phyloP scores from a whole-genome alignment of 1,140 invertebrate genomes.

The Caenorhabditis brenneri region DNA sequence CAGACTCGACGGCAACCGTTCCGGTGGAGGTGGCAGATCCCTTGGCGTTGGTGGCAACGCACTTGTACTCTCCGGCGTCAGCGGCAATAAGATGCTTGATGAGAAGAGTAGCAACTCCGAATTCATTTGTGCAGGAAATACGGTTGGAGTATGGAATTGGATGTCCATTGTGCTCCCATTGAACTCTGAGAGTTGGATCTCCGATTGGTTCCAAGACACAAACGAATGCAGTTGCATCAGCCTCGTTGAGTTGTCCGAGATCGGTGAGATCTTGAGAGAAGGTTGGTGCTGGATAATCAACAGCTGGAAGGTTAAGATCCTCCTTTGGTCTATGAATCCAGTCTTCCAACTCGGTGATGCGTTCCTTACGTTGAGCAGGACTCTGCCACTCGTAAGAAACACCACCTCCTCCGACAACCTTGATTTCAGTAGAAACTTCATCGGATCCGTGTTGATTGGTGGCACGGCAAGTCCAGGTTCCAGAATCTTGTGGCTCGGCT shows the following conservation, averaged over 20 bases:
- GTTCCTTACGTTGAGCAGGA: slow-evolving; percentile 86
- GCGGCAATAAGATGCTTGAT: slow-evolving; percentile 92
- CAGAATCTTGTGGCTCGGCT: slow-evolving; percentile 87
- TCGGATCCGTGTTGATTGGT: slow-evolving; percentile 88
- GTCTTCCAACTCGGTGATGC: slow-evolving; percentile 66
- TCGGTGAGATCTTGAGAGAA: slow-evolving; percentile 65
- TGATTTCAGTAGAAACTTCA: slow-evolving; percentile 87
- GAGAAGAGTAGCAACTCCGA: slow-evolving; percentile 90
- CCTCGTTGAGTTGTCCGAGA: slow-evolving; percentile 79
- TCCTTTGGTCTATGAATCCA: slow-evolving; percentile 66
- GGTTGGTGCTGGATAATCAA: slow-evolving; percentile 64
- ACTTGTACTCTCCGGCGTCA: slow-evolving; percentile 93
- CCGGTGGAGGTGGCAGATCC: slow-evolving; percentile 63
- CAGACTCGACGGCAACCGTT: slow-evolving; percentile 62
- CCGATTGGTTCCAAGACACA: slow-evolving; percentile 90
- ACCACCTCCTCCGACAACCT: slow-evolving; percentile 80
- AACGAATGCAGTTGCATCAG: slow-evolving; percentile 88
- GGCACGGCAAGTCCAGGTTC: slow-evolving; percentile 86
- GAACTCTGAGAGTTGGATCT: slow-evolving; percentile 89
- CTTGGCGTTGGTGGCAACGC: slow-evolving; percentile 78
- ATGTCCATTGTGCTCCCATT: slow-evolving; percentile 91
- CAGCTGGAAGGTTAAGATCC: slow-evolving; percentile 59
- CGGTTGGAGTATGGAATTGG: slow-evolving; percentile 82
- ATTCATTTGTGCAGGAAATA: slow-evolving; percentile 94
- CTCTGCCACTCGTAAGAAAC: slow-evolving; percentile 90